Evolutionary conservation across 2,888 invertebrate species (phyloP).

Genomic region (Xestia c-nigrum): DNA sequence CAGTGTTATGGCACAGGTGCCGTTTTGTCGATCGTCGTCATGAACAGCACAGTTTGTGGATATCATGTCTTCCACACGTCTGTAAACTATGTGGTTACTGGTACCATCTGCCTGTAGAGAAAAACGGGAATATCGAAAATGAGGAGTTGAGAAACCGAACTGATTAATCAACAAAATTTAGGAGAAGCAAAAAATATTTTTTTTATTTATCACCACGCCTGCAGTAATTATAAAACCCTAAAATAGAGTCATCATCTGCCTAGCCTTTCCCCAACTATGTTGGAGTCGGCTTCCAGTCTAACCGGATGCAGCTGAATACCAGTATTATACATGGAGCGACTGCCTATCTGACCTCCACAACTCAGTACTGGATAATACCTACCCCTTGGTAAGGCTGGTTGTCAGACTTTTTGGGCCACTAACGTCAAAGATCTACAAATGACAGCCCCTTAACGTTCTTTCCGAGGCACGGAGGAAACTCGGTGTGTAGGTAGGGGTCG

Average conservation of each 20-base stretch:
- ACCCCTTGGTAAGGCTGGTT: too few species aligned
- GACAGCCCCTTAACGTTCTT: too few species aligned
- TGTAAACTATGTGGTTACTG: slow-evolving; percentile 60
- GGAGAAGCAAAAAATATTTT: neutral
- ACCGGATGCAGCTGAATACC: too few species aligned
- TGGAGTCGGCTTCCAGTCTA: too few species aligned
- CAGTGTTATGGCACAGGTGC: slow-evolving; percentile 74
- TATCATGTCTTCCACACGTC: slow-evolving; percentile 70
- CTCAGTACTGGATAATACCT: too few species aligned
- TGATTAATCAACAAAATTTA: neutral
- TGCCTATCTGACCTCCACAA: too few species aligned
- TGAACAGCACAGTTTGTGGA: slow-evolving; percentile 73
- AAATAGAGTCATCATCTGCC: neutral
- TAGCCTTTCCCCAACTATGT: too few species aligned
- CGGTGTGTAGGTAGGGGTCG: too few species aligned
- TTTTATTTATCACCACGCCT: neutral
- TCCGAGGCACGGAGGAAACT: too few species aligned
- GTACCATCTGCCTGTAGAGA: slow-evolving; percentile 66
- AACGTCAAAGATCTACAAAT: too few species aligned
- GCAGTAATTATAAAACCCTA: neutral
- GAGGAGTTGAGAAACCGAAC: neutral
- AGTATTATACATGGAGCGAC: too few species aligned
- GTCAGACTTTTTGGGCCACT: too few species aligned
- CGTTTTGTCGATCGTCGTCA: slow-evolving; percentile 64
- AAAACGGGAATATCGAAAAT: neutral